Conservation (phyloP, 2,113 vertebrate genomes). For the Gulo gulo region DNA sequence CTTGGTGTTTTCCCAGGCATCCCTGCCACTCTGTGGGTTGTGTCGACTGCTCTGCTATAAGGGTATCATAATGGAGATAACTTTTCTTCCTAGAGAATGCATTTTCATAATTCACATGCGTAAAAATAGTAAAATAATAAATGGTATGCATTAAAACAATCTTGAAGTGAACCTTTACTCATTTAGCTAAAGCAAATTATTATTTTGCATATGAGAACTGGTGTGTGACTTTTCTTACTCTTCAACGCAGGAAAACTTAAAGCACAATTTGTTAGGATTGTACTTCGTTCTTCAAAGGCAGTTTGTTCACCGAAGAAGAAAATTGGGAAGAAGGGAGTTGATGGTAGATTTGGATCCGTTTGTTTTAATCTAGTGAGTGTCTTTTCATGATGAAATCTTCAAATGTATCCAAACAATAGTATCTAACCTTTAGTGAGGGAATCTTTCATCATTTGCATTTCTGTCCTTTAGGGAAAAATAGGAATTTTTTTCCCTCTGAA, state of each 20-base stretch:
- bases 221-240: background rate
- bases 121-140: background rate
- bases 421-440: background rate
- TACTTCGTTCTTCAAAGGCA: background rate
- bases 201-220: background rate
- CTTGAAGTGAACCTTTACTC: background rate
- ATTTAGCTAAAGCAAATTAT: background rate
- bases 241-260: background rate
- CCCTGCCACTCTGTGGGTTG: background rate
- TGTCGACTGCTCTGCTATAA: background rate
- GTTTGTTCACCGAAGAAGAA: background rate
- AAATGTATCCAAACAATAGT: background rate
- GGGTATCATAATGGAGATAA: background rate
- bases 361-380: background rate
- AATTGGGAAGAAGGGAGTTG: background rate
- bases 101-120: background rate
- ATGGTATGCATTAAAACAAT: background rate
- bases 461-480: background rate
- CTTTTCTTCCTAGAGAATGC: background rate
- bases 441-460: background rate
- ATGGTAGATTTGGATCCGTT: background rate
- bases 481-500: background rate
- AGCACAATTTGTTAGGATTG: background rate
- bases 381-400: constrained; percentile 10
- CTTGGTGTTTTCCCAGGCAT: background rate